Conservation (phyloP, 2,113 vertebrate genomes). For the Turdus rufiventris region DNA sequence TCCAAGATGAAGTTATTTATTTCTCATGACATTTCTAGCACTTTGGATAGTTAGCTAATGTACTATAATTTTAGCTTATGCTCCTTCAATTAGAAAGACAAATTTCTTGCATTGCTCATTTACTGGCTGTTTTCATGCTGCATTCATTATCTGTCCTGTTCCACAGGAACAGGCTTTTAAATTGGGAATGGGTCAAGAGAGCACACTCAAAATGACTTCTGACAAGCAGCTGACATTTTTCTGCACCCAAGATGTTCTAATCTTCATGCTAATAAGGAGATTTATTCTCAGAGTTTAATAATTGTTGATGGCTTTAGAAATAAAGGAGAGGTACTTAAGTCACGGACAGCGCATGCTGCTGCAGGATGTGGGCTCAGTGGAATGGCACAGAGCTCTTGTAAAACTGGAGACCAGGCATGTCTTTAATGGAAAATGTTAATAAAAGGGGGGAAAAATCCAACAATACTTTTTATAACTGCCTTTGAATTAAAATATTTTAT, state of each 20-base stretch:
- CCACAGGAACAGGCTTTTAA: slow-evolving; percentile 20
- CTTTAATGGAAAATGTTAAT: not conserved
- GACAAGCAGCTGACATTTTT: slow-evolving; percentile 51
- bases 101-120: slow-evolving; percentile 44
- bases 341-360: not conserved
- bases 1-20: slow-evolving; percentile 29
- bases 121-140: slow-evolving; percentile 12
- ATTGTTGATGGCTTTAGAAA: slow-evolving; percentile 44
- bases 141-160: slow-evolving; percentile 34
- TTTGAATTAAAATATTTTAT: not conserved
- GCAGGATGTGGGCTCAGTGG: not conserved
- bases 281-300: slow-evolving; percentile 38
- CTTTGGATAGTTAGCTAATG: slow-evolving; percentile 27
- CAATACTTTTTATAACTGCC: not conserved
- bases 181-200: slow-evolving; percentile 49
- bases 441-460: not conserved
- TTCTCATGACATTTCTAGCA: slow-evolving; percentile 26
- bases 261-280: slow-evolving; percentile 48
- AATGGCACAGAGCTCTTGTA: not conserved
- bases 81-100: slow-evolving; percentile 57
- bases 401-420: not conserved
- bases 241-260: slow-evolving; percentile 32
- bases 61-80: slow-evolving; percentile 37
- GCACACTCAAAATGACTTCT: slow-evolving; percentile 11
- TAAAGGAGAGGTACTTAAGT: not conserved